phyloP scores from a whole-genome alignment of 2,113 vertebrate species.

The Dermatemys mawii region DNA sequence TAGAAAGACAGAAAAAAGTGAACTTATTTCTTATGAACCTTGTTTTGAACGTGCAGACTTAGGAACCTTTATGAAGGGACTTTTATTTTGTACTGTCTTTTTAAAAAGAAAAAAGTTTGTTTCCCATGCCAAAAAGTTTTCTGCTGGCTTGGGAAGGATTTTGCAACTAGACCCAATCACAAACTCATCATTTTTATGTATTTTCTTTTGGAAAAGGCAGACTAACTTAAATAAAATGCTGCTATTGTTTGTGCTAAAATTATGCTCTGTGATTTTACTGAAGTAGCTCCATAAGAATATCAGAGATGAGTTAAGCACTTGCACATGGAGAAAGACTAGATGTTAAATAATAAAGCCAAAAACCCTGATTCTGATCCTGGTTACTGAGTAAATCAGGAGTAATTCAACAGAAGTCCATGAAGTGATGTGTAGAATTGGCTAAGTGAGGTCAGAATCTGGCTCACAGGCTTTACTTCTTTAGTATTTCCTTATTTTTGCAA shows the following conservation, averaged over 20 bases:
- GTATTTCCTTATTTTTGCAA: constrained; percentile 50
- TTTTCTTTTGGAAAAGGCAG: not conserved
- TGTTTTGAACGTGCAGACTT: not conserved
- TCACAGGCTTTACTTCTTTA: not conserved
- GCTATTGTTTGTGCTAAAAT: not conserved
- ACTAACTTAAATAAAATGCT: not conserved
- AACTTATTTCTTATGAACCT: not conserved
- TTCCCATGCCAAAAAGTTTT: not conserved
- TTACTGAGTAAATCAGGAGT: not conserved
- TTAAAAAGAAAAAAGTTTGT: not conserved
- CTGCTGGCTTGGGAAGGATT: not conserved
- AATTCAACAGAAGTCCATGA: not conserved
- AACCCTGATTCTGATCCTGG: not conserved
- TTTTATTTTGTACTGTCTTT: not conserved
- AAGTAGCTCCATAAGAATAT: not conserved
- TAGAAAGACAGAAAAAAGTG: not conserved
- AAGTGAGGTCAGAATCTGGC: not conserved
- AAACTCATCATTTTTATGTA: not conserved
- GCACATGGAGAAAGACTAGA: not conserved
- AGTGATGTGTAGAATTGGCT: not conserved
- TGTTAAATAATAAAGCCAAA: not conserved
- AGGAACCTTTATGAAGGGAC: not conserved
- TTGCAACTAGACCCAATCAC: not conserved
- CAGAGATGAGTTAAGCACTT: not conserved
- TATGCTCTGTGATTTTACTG: not conserved